Evolutionary conservation across 2,113 vertebrate species (phyloP), one percentile per base, ranked within the genome.

Genomic region (Xyrauchen texanus): DNA sequence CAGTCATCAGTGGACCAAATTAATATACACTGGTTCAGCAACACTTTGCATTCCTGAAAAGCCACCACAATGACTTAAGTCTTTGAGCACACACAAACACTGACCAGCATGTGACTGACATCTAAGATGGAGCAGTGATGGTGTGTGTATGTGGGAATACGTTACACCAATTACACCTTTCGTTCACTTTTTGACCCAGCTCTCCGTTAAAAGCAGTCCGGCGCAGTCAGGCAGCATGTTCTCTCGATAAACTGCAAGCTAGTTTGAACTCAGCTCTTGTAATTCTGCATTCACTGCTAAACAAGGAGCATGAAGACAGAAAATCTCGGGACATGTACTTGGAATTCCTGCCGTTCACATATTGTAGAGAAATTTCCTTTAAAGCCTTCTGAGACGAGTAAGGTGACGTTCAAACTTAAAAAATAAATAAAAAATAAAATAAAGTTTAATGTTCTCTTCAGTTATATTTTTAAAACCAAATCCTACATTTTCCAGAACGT

Each of bases 71-170:
- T 34, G 21, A 34, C 21, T n/a, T n/a, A 34, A 34, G 21, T 34
- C 21, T 34, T 34, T 34, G 21, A 34, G 21, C 21, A 34, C 21
- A 34, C 21, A 34, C 21, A 34, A 34, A 34, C 21, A 65, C 77
- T 87, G 89, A 95, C 95, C 95, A 93, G 83, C 95, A 96, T 96
- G 84, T 96, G 95, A 46, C 95, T 95, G 78, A 96, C 95, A 1
- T 96, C 95, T n/a, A 96, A 96, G 79, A 96, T 88, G 0, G 95
- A 96, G 89, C 94, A 95, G 86, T 88, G 88, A 45, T 82, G 88
- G 93, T 0, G 95, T 95, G 82, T 95, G 94, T 77, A 95, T 87
- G 85, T 95, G 95, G 0, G 95, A n/a, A n/a, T n/a, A n/a, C n/a
- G n/a, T n/a, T n/a, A n/a, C n/a, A n/a, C n/a, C n/a, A n/a, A n/a